These are phyloP conservation scores for Hemichromis elongatus DNA, from an alignment of 2,113 vertebrate genomes.

Conservation along the genomic window DNA sequence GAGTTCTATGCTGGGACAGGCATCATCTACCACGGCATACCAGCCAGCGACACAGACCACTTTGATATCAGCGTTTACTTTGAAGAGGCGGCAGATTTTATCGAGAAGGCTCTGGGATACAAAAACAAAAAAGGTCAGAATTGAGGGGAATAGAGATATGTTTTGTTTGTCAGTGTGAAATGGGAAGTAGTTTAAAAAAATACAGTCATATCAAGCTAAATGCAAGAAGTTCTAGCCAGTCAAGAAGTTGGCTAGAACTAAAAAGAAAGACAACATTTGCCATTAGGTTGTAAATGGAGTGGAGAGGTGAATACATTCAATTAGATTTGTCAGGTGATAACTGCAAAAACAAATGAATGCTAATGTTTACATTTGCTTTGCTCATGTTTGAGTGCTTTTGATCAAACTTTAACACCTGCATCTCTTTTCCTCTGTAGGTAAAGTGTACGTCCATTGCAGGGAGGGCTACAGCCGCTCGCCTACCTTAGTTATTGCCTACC, in stretches of 20 bases:
- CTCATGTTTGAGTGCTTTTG: background rate
- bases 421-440: constrained; percentile 68
- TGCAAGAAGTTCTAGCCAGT: background rate
- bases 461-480: constrained; percentile 96
- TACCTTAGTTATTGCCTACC: constrained; percentile 87
- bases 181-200: background rate
- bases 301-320: background rate
- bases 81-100: constrained; percentile 89
- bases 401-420: background rate
- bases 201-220: background rate
- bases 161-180: background rate
- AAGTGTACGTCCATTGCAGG: constrained; percentile 89
- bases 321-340: background rate
- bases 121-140: constrained; percentile 82
- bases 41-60: constrained; percentile 87
- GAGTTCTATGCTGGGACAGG: constrained; percentile 84
- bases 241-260: background rate
- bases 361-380: background rate
- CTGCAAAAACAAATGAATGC: background rate
- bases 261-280: background rate
- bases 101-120: constrained; percentile 82
- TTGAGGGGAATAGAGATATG: background rate
- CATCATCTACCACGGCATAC: constrained; percentile 88
- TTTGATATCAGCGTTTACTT: constrained; percentile 93
- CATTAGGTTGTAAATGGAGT: background rate